Base-by-base conservation (phyloP, 1,140 invertebrate species). In the Lysiphlebus fabarum region DNA sequence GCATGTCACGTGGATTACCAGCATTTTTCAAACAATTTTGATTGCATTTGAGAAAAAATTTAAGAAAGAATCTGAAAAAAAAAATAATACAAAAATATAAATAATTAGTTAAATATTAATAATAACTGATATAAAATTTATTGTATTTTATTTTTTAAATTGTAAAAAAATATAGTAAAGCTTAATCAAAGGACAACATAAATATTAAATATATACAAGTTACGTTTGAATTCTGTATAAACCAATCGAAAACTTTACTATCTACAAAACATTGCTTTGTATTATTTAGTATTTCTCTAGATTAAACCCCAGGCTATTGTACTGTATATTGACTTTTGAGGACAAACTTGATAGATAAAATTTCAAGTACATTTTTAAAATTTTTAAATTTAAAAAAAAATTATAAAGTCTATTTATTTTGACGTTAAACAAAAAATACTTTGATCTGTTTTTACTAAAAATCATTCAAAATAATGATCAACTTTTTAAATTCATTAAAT, bases 41-140 rank as follows among this genome's bases (percentile, higher is more conserved):
- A 85, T 99, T 99, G 84, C 98, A 99, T 82, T 99, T 99, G 69
- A 99, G 90, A 83, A 99, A 99, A 84, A 99, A 99, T 80, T 99
- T 99, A 54, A 99, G 87, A 84, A 99, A 99, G 87, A 97, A 99
- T 83, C 97, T 99, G 89, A 44, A 93, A 93, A 82, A 82, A 71
- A 77, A 69, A 71, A 67, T n/a, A n/a, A n/a, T 70, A 66, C 48
- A 41, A 50, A 43, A 53, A 61, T n/a, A n/a, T n/a, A 42, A 33
- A 11, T 7, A 40, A 12, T 56, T 26, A 33, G 26, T 56, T 51
- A 51, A 57, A 57, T n/a, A n/a, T n/a, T n/a, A n/a, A n/a, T n/a
- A 51, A n/a, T 51, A 10, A 51, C 9, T n/a, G 2, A 33, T 2
- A n/a, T 7, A 51, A 38, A 5, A 11, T 9, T 42, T 10, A 42